Evolutionary conservation across 2,113 vertebrate genomes (phyloP), one percentile per base, ranked within the genome.

Genomic region (Daboia siamensis): DNA sequence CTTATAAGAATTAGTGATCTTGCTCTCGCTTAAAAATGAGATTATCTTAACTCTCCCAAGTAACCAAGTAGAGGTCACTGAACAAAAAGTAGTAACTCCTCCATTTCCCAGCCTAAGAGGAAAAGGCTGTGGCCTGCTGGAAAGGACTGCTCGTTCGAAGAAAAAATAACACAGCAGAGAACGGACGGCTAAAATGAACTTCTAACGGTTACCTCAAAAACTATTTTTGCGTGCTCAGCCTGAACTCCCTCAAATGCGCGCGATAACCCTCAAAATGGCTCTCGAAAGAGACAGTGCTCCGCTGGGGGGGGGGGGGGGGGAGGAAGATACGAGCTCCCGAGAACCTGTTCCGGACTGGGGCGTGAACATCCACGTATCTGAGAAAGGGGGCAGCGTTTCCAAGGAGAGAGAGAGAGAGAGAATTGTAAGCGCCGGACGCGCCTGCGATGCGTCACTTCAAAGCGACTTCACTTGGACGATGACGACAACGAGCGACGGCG

Each of bases 181-280:
- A 21, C 9, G 74, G 33, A 20, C n/a, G 2, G 33, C 33, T 80
- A 80, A 90, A 48, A 46, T 29, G 57, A 64, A 9, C 26, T 91
- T n/a, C 29, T 46, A 5, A 48, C 5, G 9, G 12, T 69, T 69
- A 69, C 21, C 4, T 52, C 5, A 23, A 55, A 55, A 59, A 84
- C 15, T 20, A 4, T 11, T 15, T 89, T 80, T n/a, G 48, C 24
- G n/a, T 21, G 1, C 20, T 23, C 11, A 55, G 29, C 6, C 8
- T 11, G 29, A n/a, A 55, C 6, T 44, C 23, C 44, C 54, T 15
- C 26, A n/a, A 33, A 33, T 5, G 17, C 26, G 46, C 56, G 33
- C 23, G 85, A 15, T 56, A 90, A 88, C 93, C 87, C 90, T 33
- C 24, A 93, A 92, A 90, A 92, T 91, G 90, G 57, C 88, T 88